A percentile compares a stretch with the other conserved stretches of the same genome.
phyloP scores from a whole-genome alignment of 2,888 invertebrate genomes.

The Torymus texanus region DNA sequence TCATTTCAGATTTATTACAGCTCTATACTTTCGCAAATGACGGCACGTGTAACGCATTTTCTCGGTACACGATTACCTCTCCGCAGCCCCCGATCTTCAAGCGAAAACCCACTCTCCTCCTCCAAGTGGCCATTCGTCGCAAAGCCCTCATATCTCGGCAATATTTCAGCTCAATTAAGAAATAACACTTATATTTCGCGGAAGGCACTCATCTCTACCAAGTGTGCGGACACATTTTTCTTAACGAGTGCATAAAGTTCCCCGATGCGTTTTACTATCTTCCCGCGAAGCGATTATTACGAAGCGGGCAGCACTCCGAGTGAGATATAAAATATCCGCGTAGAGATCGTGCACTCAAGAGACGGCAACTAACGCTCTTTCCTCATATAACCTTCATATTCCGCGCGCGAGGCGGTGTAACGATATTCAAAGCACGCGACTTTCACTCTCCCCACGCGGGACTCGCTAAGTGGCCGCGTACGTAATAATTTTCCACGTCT shows the following conservation, averaged over 20 bases:
- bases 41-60: too few species aligned
- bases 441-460: not conserved
- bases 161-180: not conserved
- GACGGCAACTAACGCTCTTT: conserved; percentile 3
- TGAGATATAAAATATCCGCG: conserved; percentile 27
- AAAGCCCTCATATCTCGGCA: not conserved
- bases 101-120: too few species aligned
- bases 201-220: not conserved
- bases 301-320: not conserved
- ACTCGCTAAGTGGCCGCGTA: conserved; percentile 11
- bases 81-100: too few species aligned
- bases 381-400: conserved; percentile 11
- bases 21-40: too few species aligned
- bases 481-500: conserved; percentile 20
- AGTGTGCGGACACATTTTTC: not conserved
- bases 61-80: too few species aligned
- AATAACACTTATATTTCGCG: not conserved
- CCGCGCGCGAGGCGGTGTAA: not conserved
- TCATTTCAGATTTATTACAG: too few species aligned
- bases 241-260: conserved; percentile 31
- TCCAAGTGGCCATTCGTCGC: too few species aligned
- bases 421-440: conserved; percentile 13
- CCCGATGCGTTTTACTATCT: conserved; percentile 11
- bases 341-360: not conserved
- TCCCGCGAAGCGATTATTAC: conserved; percentile 16